Evolutionary conservation across 2,113 vertebrate species (phyloP), one percentile per base, ranked within the genome.

Genomic region (Vulpes vulpes): DNA sequence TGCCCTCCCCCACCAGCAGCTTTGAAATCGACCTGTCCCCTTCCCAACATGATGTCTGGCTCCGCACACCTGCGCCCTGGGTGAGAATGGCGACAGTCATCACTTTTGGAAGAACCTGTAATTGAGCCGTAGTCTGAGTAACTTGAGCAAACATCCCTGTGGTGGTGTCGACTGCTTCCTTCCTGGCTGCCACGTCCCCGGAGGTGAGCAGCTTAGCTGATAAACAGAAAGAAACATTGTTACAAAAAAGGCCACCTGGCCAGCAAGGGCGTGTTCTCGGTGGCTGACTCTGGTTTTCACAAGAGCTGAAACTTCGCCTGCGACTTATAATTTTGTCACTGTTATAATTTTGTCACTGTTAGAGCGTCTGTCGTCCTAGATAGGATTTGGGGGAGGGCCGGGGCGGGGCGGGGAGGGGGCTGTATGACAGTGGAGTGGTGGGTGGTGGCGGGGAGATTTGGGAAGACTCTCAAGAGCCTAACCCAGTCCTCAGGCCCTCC

Each of bases 141-240:
- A 84, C 95, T 81, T 96, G 51, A 94, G 79, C 95, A 97, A 97
- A 98, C 96, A 96, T 94, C 83, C 62, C 71, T 69, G 67, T 95
- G 92, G 94, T 22, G 69, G 62, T 43, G 51, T 74, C 1, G 1
- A 43, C 73, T 25, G 53, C 59, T 57, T 16, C 57, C 83, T 97
- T 97, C 97, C 97, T 92, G 95, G 35, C 74, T 86, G 95, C 96
- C 97, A 97, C 84, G 88, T 98, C 87, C 23, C 80, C 15, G 9
- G 69, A 98, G 96, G 97, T 92, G 91, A 92, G 67, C 62, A 6
- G 43, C 69, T 79, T 35, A 23, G 32, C 17, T 53, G 60, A 94
- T 85, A 97, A 96, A 97, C 38, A 97, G 89, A 93, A 96, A 95
- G 89, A 95, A 98, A 97, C 57, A 86, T 78, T 78, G 94, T 89